Conservation (phyloP, 2,797 vertebrate genomes). For the Crenuchus spilurus region DNA sequence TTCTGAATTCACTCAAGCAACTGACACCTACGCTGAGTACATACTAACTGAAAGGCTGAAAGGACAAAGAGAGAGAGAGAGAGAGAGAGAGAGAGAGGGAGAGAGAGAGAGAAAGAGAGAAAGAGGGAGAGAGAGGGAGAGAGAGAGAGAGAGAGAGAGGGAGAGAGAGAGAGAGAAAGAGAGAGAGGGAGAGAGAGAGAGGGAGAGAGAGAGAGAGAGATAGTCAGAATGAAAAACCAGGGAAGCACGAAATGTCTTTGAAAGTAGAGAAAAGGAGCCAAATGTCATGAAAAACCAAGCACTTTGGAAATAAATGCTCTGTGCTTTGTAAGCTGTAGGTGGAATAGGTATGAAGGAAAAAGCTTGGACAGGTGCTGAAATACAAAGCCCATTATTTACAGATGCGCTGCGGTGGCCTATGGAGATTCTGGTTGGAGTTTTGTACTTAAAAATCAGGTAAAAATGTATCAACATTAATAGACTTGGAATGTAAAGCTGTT, state of each 20-base stretch:
- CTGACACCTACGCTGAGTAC: conserved; percentile 20
- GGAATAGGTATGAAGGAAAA: not conserved
- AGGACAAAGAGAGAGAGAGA: conserved; percentile 7
- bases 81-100: not conserved
- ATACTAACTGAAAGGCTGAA: conserved; percentile 14
- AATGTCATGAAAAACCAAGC: conserved; percentile 4
- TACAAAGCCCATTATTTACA: not conserved
- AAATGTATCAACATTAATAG: no score
- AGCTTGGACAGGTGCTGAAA: not conserved
- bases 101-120: not conserved
- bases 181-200: not conserved
- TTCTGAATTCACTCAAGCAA: conserved; percentile 13
- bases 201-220: not conserved
- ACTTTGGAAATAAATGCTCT: not conserved
- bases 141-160: not conserved
- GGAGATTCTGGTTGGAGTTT: no score
- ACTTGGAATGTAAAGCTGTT: no score
- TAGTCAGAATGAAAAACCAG: no score
- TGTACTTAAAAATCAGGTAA: no score
- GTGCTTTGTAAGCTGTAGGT: not conserved
- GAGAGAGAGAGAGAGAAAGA: not conserved
- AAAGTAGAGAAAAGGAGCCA: not conserved
- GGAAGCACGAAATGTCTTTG: not conserved
- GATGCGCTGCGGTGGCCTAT: not conserved
- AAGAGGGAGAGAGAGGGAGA: not conserved